phyloP scores from a whole-genome alignment of 1,140 invertebrate species.

The Ceratosolen solmsi region DNA sequence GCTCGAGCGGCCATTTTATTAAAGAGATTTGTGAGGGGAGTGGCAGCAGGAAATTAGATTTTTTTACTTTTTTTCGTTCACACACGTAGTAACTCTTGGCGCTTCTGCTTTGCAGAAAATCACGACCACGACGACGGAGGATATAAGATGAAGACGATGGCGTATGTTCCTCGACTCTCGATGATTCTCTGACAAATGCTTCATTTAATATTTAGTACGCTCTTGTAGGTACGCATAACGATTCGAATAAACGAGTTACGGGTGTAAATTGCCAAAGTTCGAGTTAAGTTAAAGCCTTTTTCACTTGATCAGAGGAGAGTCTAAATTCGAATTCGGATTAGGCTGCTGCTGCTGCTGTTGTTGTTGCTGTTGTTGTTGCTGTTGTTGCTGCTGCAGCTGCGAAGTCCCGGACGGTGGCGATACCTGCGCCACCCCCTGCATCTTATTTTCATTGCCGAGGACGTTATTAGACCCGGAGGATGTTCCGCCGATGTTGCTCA shows the following conservation, averaged over 20 bases:
- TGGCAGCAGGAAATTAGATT: conserved; percentile 49
- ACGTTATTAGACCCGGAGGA: not conserved
- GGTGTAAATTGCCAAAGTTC: conserved; percentile 68
- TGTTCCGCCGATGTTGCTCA: conserved; percentile 53
- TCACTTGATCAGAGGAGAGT: conserved; percentile 73
- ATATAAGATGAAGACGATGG: conserved; percentile 41
- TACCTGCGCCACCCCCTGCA: conserved; percentile 67
- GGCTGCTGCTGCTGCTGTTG: conserved; percentile 69
- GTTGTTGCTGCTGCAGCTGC: conserved; percentile 67
- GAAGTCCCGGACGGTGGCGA: conserved; percentile 68
- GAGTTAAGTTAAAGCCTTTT: conserved; percentile 74
- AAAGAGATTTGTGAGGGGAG: not conserved
- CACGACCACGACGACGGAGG: conserved; percentile 48
- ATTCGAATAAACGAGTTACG: conserved; percentile 69
- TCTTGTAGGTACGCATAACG: conserved; percentile 53
- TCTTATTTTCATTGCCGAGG: conserved; percentile 60
- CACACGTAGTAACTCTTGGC: conserved; percentile 43
- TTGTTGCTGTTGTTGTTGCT: conserved; percentile 50
- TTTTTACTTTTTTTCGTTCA: conserved; percentile 41
- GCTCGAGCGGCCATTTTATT: conserved; percentile 1
- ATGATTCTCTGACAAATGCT: conserved; percentile 46
- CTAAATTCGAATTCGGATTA: conserved; percentile 72
- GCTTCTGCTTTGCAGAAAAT: conserved; percentile 51
- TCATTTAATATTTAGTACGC: conserved; percentile 39
- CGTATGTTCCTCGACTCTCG: conserved; percentile 31